phyloP scores from a whole-genome alignment of 2,797 vertebrate species.

The Pempheris klunzingeri region DNA sequence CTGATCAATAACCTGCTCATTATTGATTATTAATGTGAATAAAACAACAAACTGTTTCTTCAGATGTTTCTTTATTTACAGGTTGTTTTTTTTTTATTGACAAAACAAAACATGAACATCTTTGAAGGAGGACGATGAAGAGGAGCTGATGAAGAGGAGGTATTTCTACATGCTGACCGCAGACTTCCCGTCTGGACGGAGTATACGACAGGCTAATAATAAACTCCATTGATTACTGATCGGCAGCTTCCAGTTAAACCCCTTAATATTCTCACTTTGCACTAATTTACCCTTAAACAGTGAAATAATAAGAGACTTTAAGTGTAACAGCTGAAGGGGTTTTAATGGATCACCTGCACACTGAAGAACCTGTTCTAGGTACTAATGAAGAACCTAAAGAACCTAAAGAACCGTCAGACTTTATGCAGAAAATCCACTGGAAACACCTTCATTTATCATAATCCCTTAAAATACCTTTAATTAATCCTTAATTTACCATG shows the following conservation, averaged over 20 bases:
- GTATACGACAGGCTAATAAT: neutral
- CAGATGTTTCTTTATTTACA: too few relatives aligned
- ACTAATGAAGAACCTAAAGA: too few relatives aligned
- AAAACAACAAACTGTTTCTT: too few relatives aligned
- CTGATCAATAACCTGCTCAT: too few relatives aligned
- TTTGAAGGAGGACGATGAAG: neutral
- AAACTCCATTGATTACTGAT: neutral
- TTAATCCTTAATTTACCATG: neutral
- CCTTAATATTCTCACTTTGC: neutral
- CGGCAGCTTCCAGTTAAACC: neutral
- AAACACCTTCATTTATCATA: neutral
- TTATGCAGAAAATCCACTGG: neutral
- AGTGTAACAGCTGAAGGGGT: too few relatives aligned
- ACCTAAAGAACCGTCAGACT: too few relatives aligned
- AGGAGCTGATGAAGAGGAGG: neutral
- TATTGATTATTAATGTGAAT: too few relatives aligned
- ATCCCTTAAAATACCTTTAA: neutral
- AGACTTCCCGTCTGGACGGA: neutral
- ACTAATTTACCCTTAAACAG: neutral
- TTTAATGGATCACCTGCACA: neutral
- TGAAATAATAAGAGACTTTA: neutral
- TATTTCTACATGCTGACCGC: slow-evolving; percentile 1
- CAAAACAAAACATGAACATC: neutral
- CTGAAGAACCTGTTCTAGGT: too few relatives aligned
- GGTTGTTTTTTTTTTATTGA: neutral